A percentile compares a stretch with the other conserved stretches of the same genome.
These are phyloP conservation scores for Natator depressus DNA, from an alignment of 2,113 vertebrate species.

Conservation along the genomic window DNA sequence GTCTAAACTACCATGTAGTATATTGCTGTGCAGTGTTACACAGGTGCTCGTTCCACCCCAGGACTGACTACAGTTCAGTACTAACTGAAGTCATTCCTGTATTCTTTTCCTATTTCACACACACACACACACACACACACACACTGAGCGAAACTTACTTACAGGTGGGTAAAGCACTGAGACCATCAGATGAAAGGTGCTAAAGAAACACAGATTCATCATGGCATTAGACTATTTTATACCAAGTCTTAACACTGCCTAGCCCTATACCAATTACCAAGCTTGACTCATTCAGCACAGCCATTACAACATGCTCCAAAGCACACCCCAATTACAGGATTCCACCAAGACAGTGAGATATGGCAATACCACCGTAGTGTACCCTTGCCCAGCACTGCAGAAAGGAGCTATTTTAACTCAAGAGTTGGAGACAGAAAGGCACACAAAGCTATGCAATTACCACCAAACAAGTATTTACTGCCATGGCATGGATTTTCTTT, in stretches of 20 bases:
- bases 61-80: rapidly evolving
- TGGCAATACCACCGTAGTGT: rapidly evolving
- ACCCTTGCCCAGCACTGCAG: not conserved
- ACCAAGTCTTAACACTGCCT: rapidly evolving
- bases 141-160: not conserved
- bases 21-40: rapidly evolving
- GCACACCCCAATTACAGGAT: not conserved
- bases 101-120: not conserved
- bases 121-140: not conserved
- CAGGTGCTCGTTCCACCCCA: not conserved
- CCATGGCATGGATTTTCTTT: rapidly evolving
- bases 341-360: not conserved
- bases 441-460: rapidly evolving
- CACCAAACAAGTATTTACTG: not conserved
- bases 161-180: not conserved
- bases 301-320: not conserved
- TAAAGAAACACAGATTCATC: rapidly evolving
- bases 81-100: rapidly evolving
- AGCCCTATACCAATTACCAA: rapidly evolving
- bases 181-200: not conserved
- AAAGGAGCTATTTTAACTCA: not conserved
- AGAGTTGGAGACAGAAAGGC: rapidly evolving
- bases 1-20: rapidly evolving
- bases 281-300: not conserved
- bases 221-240: not conserved